Base-by-base conservation (phyloP, 2,797 vertebrate genomes). In the Smutsia gigantea region DNA sequence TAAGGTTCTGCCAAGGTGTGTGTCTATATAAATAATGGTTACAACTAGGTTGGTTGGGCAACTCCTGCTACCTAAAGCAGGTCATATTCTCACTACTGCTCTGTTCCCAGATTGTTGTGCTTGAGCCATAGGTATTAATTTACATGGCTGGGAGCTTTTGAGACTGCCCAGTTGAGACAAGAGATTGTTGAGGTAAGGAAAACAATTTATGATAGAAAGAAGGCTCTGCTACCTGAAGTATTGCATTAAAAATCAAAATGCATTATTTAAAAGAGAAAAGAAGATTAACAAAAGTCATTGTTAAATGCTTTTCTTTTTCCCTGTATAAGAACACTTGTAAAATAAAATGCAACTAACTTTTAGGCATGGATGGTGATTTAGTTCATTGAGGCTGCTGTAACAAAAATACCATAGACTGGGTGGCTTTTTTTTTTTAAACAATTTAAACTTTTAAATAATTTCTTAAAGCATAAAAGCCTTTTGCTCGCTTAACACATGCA, bases 51-150 rank as follows among this genome's bases (percentile, higher is more conserved):
- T 93, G 85, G 57, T 92, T 42, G 86, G 66, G 89, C 91, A 90
- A 68, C 72, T 89, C 71, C 68, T 92, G 87, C 74, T 59, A 89
- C 94, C 74, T 92, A 86, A 90, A 84, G 90, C 15, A 74, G 51
- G 59, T 83, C 61, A 21, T 85, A 34, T 63, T 92, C 90, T 96
- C 75, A 66, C 75, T 78, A 17, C 51, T 29, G 53, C 59, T 89
- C 90, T 93, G 63, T 92, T 90, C 66, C 77, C 53, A 79, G 75
- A 93, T 93, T 86, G 84, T 97, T 82, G 87, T 12, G 7, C 81
- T 64, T 89, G 88, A 77, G 39, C 96, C 89, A 75, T 5, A 87
- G 95, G 95, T 90, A 95, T 96, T 96, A 95, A 96, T 95, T 97
- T 96, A 83, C 23, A 37, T 95, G 79, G 37, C 29, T 0, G 7